Evolutionary conservation across 2,797 vertebrate genomes (phyloP).

Genomic region (Cetoscarus ocellatus): DNA sequence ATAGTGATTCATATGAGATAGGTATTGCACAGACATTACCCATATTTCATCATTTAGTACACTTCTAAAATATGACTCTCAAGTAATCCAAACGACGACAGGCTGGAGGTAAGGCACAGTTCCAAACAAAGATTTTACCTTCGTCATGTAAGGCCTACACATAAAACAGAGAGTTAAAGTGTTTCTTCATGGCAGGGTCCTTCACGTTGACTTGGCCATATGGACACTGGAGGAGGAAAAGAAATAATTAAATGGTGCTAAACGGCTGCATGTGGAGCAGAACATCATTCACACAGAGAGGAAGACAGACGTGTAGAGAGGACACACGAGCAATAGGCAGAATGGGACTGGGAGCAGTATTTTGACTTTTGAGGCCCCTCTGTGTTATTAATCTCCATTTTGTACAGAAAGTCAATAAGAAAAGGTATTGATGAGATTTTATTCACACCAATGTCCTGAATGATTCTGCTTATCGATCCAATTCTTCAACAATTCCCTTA

Average conservation of each 20-base stretch:
- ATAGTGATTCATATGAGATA: slow-evolving; percentile 78
- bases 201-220: slow-evolving; percentile 90
- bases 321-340: neutral
- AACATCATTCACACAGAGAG: slow-evolving; percentile 44
- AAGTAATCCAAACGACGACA: slow-evolving; percentile 78
- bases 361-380: neutral
- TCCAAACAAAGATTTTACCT: slow-evolving; percentile 50
- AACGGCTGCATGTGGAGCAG: slow-evolving; percentile 35
- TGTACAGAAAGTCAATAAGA: too few species aligned
- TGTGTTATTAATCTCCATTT: neutral
- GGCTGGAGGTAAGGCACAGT: slow-evolving; percentile 62
- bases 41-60: slow-evolving; percentile 86
- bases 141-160: slow-evolving; percentile 58
- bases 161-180: slow-evolving; percentile 85
- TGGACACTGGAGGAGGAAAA: slow-evolving; percentile 88
- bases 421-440: too few species aligned
- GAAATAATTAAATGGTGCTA: slow-evolving; percentile 46
- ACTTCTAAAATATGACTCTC: slow-evolving; percentile 73
- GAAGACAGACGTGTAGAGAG: slow-evolving; percentile 24
- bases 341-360: slow-evolving; percentile 3
- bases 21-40: slow-evolving; percentile 81
- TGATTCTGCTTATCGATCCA: too few species aligned
- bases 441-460: too few species aligned
- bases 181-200: slow-evolving; percentile 87
- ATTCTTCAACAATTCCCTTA: too few species aligned